A percentile compares a stretch with the other conserved stretches of the same genome.
Evolutionary conservation across 2,113 vertebrate species (phyloP).

Genomic region (Oreochromis aureus): DNA sequence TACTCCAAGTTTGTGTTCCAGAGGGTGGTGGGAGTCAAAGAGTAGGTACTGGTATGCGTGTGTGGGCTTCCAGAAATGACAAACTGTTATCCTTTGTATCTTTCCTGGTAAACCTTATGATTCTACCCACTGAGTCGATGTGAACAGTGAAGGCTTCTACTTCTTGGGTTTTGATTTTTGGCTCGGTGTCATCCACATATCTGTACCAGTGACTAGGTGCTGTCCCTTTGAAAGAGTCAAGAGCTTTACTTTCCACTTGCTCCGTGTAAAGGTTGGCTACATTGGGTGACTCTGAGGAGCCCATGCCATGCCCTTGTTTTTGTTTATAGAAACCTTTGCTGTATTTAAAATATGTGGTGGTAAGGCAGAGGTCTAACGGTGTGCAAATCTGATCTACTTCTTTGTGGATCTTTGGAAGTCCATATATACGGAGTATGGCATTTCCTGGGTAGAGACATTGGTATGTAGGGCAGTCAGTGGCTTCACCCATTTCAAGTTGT

Average conservation of each 20-base stretch:
- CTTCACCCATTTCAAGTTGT: not conserved
- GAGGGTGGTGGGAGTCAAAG: fast-evolving
- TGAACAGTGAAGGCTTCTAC: not conserved
- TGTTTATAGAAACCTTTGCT: no score
- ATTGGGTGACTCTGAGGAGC: no score
- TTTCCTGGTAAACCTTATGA: not conserved
- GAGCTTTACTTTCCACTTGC: no score
- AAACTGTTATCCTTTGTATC: not conserved
- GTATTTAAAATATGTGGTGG: no score
- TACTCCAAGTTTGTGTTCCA: not conserved
- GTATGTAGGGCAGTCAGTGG: not conserved
- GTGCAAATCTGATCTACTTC: no score
- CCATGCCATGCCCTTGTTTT: no score
- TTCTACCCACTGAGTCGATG: not conserved
- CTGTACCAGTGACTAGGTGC: no score
- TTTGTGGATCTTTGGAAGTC: not conserved
- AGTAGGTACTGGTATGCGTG: not conserved
- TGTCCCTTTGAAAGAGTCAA: no score
- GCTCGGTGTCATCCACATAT: no score
- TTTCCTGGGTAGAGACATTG: not conserved
- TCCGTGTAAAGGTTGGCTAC: no score
- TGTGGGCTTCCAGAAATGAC: fast-evolving
- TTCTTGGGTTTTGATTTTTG: not conserved
- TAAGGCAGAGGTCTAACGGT: no score
- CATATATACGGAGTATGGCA: not conserved